Evolutionary conservation across 2,888 invertebrate genomes (phyloP).

Genomic region (Drepanosiphum platanoidis): DNA sequence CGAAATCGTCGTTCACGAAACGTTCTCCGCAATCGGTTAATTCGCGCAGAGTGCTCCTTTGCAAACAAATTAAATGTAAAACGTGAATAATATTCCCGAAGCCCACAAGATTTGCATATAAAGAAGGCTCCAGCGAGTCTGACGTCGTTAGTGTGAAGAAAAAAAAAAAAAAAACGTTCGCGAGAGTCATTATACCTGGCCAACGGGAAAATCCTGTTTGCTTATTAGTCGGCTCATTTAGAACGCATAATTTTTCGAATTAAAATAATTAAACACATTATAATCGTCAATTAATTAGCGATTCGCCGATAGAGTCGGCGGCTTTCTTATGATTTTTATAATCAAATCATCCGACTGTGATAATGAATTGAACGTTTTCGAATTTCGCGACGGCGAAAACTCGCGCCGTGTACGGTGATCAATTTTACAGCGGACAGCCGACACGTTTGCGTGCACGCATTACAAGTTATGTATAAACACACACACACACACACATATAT

Average conservation of each 20-base stretch:
- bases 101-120: slow-evolving; percentile 9
- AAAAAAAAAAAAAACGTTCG: slow-evolving; percentile 30
- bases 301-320: neutral
- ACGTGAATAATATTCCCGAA: neutral
- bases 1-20: neutral
- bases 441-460: neutral
- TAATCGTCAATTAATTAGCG: neutral
- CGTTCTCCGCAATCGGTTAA: neutral
- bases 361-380: neutral
- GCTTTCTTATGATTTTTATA: neutral
- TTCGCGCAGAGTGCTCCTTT: neutral
- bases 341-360: neutral
- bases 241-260: neutral
- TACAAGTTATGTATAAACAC: no score
- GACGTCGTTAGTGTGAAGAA: neutral
- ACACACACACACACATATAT: no score
- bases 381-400: neutral
- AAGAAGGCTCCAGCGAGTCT: slow-evolving; percentile 30
- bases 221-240: slow-evolving; percentile 14
- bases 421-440: neutral
- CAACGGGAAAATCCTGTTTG: slow-evolving; percentile 5
- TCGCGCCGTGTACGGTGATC: neutral
- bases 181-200: neutral
- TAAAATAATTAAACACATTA: neutral
- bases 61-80: slow-evolving; percentile 14